Evolutionary conservation across 1,140 invertebrate genomes (phyloP).

Genomic region (Pogonognathellus flavescens): DNA sequence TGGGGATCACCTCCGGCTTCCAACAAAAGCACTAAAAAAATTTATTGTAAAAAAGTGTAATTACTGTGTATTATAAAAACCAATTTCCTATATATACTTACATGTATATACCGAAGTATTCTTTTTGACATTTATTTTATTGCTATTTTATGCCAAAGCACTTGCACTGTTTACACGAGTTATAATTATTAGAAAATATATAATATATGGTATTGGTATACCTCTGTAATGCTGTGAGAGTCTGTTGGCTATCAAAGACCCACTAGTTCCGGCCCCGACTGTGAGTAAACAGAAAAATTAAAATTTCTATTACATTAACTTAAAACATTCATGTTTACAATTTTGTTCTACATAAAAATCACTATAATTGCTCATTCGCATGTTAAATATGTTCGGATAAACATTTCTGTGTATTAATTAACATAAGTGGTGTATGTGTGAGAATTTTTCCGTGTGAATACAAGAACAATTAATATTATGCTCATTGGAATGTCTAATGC

Average conservation of each 20-base stretch:
- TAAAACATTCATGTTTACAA: neutral
- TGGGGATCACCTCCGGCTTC: slow-evolving; percentile 60
- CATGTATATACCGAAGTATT: no score
- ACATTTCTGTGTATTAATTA: neutral
- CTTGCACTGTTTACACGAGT: no score
- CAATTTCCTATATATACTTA: no score
- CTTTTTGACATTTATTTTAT: no score
- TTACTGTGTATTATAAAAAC: no score
- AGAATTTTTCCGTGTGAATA: neutral
- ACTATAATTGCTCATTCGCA: neutral
- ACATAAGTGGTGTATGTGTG: neutral
- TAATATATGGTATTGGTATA: no score
- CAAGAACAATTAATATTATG: no score
- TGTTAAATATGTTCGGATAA: neutral
- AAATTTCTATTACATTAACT: neutral
- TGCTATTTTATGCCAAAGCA: no score
- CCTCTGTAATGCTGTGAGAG: slow-evolving; percentile 53
- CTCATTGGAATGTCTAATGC: no score
- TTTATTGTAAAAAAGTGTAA: no score
- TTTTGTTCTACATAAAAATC: neutral
- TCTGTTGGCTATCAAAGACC: slow-evolving; percentile 50
- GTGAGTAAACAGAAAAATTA: slow-evolving; percentile 21
- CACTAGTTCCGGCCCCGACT: slow-evolving; percentile 58
- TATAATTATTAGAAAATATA: no score
- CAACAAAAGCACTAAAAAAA: slow-evolving; percentile 34